Evolutionary conservation across 2,888 invertebrate genomes (phyloP).

Genomic region (Amphipoea lucens): DNA sequence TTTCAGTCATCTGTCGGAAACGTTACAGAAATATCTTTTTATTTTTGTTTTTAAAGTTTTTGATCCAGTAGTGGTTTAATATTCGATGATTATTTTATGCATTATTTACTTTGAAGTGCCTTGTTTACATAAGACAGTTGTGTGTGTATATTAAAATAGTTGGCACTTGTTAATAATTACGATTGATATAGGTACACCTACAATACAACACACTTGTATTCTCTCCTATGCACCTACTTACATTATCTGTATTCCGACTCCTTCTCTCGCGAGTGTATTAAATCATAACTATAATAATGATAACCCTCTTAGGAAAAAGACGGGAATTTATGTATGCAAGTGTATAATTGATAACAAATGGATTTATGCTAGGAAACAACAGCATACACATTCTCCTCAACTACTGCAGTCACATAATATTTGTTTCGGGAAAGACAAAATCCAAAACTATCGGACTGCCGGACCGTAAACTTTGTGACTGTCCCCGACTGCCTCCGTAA

Average conservation of each 20-base stretch:
- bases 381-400: neutral
- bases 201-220: neutral
- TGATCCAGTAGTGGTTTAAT: neutral
- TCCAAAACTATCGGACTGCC: neutral
- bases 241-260: neutral
- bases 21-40: slow-evolving; percentile 29
- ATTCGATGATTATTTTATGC: slow-evolving; percentile 27
- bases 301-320: neutral
- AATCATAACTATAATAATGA: neutral
- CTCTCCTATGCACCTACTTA: neutral
- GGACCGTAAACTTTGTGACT: neutral
- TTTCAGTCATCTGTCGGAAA: slow-evolving; percentile 66
- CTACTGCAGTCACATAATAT: neutral
- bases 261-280: neutral
- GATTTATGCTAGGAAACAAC: too few species aligned
- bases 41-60: slow-evolving; percentile 26
- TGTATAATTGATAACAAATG: neutral
- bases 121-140: slow-evolving; percentile 4
- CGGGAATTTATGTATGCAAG: neutral
- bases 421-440: neutral
- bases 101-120: slow-evolving; percentile 19
- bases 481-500: neutral
- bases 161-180: slow-evolving; percentile 14
- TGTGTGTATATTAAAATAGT: slow-evolving; percentile 20
- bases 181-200: neutral